These are phyloP conservation scores for Cataglyphis albicans DNA, from an alignment of 2,888 invertebrate species.

Conservation along the genomic window DNA sequence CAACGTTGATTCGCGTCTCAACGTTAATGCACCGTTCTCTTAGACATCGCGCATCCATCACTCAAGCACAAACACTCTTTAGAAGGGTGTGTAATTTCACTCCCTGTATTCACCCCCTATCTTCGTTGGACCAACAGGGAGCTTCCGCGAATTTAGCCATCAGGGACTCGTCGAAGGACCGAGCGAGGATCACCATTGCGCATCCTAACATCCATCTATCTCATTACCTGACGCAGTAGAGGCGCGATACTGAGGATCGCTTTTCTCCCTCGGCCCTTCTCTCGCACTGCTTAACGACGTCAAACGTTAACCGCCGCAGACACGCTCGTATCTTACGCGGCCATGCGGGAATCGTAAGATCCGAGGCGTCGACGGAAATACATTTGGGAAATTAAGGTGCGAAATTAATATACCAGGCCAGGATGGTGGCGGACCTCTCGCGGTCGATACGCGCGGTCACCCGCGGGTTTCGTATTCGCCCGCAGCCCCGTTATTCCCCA, in stretches of 20 bases:
- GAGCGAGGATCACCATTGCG: constrained; percentile 55
- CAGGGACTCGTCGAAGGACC: constrained; percentile 43
- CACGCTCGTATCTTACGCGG: background rate
- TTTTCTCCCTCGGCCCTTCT: background rate
- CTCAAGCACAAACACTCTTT: constrained; percentile 3
- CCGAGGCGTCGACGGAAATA: constrained; percentile 60
- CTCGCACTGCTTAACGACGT: constrained; percentile 48
- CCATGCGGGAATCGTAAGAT: constrained; percentile 13
- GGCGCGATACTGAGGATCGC: constrained; percentile 8
- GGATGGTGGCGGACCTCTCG: background rate
- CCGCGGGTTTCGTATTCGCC: constrained; percentile 42
- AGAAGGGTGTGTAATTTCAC: constrained; percentile 72
- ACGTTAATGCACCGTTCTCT: constrained; percentile 5
- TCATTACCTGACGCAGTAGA: constrained; percentile 51
- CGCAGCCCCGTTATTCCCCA: background rate
- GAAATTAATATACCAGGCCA: constrained; percentile 58
- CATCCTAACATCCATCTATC: constrained; percentile 51
- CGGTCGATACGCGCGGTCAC: constrained; percentile 45
- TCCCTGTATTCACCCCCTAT: constrained; percentile 52
- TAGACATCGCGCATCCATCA: constrained; percentile 1
- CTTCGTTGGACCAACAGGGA: constrained; percentile 54
- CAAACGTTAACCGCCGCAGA: constrained; percentile 55
- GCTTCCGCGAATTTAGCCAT: constrained; percentile 40
- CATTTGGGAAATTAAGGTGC: constrained; percentile 71
- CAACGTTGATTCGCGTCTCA: background rate